phyloP scores from a whole-genome alignment of 2,797 vertebrate genomes.

The Siniperca obscura region DNA sequence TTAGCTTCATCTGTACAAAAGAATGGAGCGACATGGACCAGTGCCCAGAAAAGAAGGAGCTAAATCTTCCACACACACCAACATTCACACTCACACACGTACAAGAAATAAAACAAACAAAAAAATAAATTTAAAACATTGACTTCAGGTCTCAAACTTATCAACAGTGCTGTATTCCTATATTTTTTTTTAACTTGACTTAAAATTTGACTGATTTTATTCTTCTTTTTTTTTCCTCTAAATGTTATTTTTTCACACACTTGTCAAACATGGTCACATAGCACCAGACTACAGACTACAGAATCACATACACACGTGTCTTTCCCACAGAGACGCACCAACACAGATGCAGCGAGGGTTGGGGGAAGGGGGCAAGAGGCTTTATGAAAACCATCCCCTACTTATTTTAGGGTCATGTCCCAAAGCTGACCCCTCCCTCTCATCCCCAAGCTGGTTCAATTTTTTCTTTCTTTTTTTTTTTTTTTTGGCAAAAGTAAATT shows the following conservation, averaged over 20 bases:
- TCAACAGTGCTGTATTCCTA: conserved; percentile 85
- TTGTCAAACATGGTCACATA: conserved; percentile 89
- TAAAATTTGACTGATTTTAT: conserved; percentile 85
- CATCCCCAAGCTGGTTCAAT: conserved; percentile 70
- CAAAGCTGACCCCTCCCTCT: conserved; percentile 68
- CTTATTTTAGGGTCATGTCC: conserved; percentile 38
- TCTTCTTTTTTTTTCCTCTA: conserved; percentile 65
- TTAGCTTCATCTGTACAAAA: conserved; percentile 96
- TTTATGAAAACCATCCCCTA: conserved; percentile 50
- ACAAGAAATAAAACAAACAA: conserved; percentile 73
- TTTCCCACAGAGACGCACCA: conserved; percentile 89
- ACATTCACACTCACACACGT: conserved; percentile 74
- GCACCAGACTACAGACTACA: conserved; percentile 99
- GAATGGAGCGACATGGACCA: conserved; percentile 88
- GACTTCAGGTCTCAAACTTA: conserved; percentile 85
- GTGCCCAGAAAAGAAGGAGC: conserved; percentile 84
- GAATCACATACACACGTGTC: conserved; percentile 94
- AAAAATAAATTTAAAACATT: conserved; percentile 73
- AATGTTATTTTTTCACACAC: conserved; percentile 83
- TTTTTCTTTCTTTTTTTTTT: conserved; percentile 58
- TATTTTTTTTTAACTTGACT: conserved; percentile 86
- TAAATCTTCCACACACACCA: conserved; percentile 80
- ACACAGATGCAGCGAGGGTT: conserved; percentile 81
- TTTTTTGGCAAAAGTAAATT: conserved; percentile 83
- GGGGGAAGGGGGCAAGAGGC: conserved; percentile 63